Percentiles rank a stretch among this genome's conserved stretches.
Evolutionary conservation across 2,888 invertebrate species (phyloP).

Genomic region (Oligia fasciuncula): DNA sequence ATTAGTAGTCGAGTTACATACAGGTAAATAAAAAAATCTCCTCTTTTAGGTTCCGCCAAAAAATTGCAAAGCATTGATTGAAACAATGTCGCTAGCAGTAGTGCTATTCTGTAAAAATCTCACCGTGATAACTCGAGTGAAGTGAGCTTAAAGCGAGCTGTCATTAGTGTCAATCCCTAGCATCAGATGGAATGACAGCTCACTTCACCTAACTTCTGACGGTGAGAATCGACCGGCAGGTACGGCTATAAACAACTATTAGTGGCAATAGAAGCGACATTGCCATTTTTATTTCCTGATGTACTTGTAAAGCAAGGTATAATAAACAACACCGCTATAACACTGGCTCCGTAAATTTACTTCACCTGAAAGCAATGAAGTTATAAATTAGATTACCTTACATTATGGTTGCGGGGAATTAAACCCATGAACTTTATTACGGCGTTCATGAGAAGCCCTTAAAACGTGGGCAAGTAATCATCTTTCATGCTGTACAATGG

Average conservation of each 20-base stretch:
- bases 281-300: not conserved
- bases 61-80: not conserved
- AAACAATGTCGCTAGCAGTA: not conserved
- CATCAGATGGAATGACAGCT: too few species aligned
- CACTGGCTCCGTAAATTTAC: slow-evolving; percentile 40
- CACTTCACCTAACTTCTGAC: too few species aligned
- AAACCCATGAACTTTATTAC: slow-evolving; percentile 62
- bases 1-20: too few species aligned
- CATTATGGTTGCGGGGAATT: slow-evolving; percentile 60
- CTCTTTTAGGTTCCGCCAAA: not conserved
- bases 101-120: too few species aligned
- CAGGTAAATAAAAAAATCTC: not conserved
- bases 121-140: too few species aligned
- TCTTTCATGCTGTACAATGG: slow-evolving; percentile 47
- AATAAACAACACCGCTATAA: slow-evolving; percentile 38
- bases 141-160: too few species aligned
- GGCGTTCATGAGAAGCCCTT: slow-evolving; percentile 52
- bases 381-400: slow-evolving; percentile 59
- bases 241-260: not conserved
- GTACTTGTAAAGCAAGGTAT: not conserved
- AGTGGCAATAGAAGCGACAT: not conserved
- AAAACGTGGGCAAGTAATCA: slow-evolving; percentile 53
- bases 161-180: too few species aligned
- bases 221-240: too few species aligned
- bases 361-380: slow-evolving; percentile 57